Percentiles rank a stretch among this genome's conserved stretches.
Conservation (phyloP, 2,797 vertebrate species). For the Enteromius anoplus region DNA sequence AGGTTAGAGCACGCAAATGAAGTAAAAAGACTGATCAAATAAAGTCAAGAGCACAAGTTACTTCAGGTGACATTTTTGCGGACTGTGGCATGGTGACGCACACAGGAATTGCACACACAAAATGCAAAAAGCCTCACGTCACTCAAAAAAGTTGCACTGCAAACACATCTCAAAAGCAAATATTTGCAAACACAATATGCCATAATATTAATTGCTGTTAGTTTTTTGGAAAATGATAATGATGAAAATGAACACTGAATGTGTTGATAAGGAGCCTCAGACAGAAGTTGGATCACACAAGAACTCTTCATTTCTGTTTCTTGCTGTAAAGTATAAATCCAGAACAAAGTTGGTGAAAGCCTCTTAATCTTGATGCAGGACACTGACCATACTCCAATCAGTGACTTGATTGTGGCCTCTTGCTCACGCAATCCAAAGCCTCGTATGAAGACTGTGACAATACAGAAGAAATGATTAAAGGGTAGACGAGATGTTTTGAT, state of each 20-base stretch:
- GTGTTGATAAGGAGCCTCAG: neutral
- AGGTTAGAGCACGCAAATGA: neutral
- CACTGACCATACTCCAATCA: slow-evolving; percentile 39
- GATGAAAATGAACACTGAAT: neutral
- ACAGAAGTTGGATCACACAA: neutral
- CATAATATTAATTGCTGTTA: neutral
- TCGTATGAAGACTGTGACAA: slow-evolving; percentile 24
- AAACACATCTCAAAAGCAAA: neutral
- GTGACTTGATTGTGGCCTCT: slow-evolving; percentile 49
- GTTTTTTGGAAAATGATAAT: neutral
- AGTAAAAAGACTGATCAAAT: neutral
- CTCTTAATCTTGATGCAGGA: slow-evolving; percentile 43
- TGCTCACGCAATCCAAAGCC: neutral
- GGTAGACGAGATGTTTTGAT: slow-evolving; percentile 48
- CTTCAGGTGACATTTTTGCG: neutral
- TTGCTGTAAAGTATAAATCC: neutral
- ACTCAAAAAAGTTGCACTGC: neutral
- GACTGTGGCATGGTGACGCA: neutral
- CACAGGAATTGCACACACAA: neutral
- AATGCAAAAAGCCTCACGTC: neutral
- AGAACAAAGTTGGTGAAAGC: slow-evolving; percentile 14
- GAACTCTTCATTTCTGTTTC: slow-evolving; percentile 5
- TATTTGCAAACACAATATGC: neutral
- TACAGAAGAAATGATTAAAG: slow-evolving; percentile 44
- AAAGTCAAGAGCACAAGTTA: neutral